Evolutionary conservation across 2,888 invertebrate genomes (phyloP).

Genomic region (Eupithecia dodoneata): DNA sequence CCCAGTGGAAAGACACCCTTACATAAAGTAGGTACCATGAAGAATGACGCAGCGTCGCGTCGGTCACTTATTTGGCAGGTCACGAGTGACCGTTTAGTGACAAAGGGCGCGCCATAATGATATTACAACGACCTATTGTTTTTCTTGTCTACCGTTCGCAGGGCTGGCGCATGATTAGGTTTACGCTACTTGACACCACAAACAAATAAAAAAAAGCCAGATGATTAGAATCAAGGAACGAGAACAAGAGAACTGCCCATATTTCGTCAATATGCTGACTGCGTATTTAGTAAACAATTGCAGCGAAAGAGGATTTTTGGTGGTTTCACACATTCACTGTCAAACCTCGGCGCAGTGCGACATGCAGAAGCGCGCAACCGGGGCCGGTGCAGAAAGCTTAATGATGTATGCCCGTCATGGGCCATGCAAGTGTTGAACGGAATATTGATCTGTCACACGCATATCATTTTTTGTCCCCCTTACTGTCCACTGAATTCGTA

Average conservation of each 20-base stretch:
- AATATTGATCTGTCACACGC: too few relatives aligned
- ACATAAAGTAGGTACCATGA: not conserved
- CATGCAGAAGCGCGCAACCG: too few relatives aligned
- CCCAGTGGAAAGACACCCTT: not conserved
- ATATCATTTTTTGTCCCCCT: too few relatives aligned
- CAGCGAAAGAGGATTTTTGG: not conserved
- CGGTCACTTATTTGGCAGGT: conserved; percentile 12
- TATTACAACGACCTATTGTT: conserved; percentile 33
- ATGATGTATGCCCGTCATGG: too few relatives aligned
- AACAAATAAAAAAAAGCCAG: not conserved
- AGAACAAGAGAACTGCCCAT: not conserved
- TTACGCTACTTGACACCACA: not conserved
- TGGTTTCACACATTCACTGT: not conserved
- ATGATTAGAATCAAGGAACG: not conserved
- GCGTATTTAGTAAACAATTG: not conserved
- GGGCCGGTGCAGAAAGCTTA: too few relatives aligned
- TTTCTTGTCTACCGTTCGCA: conserved; percentile 7
- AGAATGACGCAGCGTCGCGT: conserved; percentile 19
- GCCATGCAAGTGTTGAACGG: too few relatives aligned
- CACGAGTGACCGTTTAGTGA: conserved; percentile 7
- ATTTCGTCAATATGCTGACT: not conserved
- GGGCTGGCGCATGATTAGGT: conserved; percentile 19
- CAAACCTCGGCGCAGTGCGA: too few relatives aligned
- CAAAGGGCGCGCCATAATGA: conserved; percentile 24
- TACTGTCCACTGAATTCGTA: too few relatives aligned